phyloP scores from a whole-genome alignment of 2,797 vertebrate species.

The Notamacropus eugenii region DNA sequence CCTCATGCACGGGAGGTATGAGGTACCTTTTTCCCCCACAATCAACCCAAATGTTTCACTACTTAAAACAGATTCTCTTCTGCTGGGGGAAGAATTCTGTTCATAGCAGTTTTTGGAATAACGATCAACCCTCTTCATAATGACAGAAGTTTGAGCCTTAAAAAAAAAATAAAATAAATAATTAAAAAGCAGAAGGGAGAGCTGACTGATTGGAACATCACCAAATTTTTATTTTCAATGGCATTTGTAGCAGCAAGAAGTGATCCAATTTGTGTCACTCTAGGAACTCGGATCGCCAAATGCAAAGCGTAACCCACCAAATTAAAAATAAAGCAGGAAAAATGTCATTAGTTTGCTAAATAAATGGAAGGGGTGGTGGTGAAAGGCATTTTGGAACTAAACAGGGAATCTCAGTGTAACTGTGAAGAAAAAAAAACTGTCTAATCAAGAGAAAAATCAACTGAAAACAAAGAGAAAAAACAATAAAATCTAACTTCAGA shows the following conservation, averaged over 20 bases:
- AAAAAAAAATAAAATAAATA: constrained; percentile 80
- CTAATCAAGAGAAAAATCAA: constrained; percentile 45
- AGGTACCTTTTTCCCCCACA: constrained; percentile 66
- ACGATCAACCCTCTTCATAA: constrained; percentile 73
- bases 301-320: constrained; percentile 67
- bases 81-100: constrained; percentile 72
- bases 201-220: constrained; percentile 74
- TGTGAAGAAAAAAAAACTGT: constrained; percentile 24
- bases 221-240: constrained; percentile 80
- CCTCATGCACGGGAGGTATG: constrained; percentile 58
- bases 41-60: constrained; percentile 73
- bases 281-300: constrained; percentile 58
- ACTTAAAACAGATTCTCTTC: constrained; percentile 76
- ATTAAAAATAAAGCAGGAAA: constrained; percentile 65
- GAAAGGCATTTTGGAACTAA: constrained; percentile 49
- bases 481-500: constrained; percentile 51
- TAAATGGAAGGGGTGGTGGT: constrained; percentile 49
- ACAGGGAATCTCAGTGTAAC: not conserved
- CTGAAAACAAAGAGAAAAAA: constrained; percentile 52
- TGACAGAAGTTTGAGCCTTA: constrained; percentile 77
- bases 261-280: constrained; percentile 78
- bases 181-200: constrained; percentile 79
- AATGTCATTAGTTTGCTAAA: constrained; percentile 70
- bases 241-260: constrained; percentile 73
- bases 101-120: constrained; percentile 76